Evolutionary conservation across 1,140 invertebrate species (phyloP).

Genomic region (Neodiprion fabricii): DNA sequence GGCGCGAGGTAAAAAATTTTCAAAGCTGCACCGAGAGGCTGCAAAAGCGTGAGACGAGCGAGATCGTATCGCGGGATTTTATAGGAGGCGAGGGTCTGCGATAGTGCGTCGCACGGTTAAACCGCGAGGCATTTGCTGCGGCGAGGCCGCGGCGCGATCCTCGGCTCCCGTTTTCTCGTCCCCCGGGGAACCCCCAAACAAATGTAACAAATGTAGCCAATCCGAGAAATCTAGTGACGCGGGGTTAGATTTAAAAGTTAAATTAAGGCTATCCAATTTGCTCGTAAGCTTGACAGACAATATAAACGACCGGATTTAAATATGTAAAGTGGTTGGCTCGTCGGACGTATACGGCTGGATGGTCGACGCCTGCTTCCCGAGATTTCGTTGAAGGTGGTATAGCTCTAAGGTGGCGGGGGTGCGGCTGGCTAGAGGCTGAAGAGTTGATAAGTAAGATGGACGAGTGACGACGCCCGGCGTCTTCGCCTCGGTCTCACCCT

Average conservation of each 20-base stretch:
- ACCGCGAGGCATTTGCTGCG: not conserved
- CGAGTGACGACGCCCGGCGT: constrained; percentile 10
- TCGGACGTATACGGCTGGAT: not conserved
- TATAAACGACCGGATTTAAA: constrained; percentile 14
- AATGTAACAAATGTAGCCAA: constrained; percentile 11
- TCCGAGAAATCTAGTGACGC: constrained; percentile 8
- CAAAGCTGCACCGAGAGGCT: not conserved
- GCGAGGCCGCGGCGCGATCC: not conserved
- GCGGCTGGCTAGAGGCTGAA: not conserved
- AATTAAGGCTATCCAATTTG: constrained; percentile 14
- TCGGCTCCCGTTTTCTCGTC: not conserved
- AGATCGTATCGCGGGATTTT: not conserved
- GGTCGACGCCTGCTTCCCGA: constrained; percentile 1
- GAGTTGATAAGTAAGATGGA: constrained; percentile 16
- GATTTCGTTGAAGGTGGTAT: constrained; percentile 1
- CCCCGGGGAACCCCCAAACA: not conserved
- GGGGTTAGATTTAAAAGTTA: constrained; percentile 14
- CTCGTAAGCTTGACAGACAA: constrained; percentile 15
- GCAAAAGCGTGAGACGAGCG: not conserved
- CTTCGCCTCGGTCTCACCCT: not conserved
- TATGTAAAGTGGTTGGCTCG: constrained; percentile 9
- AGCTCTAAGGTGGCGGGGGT: not conserved
- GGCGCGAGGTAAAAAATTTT: too few species aligned
- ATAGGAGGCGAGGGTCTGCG: not conserved
- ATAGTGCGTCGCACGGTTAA: not conserved